Evolutionary conservation across 2,113 vertebrate species (phyloP).

Genomic region (Rhabdornis inornatus): DNA sequence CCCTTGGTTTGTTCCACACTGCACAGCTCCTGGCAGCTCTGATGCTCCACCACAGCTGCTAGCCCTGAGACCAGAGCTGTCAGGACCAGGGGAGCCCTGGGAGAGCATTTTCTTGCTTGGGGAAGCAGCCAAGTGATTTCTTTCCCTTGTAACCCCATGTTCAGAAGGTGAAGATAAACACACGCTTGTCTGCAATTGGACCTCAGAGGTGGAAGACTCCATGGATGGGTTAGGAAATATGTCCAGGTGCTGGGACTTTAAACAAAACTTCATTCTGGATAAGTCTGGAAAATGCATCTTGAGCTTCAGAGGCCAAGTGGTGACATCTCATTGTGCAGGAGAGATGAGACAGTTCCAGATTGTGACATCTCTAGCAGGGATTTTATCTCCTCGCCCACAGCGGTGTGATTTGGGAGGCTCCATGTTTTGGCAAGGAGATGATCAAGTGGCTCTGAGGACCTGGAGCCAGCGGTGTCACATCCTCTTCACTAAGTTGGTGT

Average conservation of each 20-base stretch:
- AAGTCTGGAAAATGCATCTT: not conserved
- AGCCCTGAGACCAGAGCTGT: not conserved
- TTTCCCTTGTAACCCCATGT: rapidly evolving
- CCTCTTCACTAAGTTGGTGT: not conserved
- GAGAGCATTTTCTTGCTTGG: not conserved
- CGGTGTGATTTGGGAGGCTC: not conserved
- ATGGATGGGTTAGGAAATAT: not conserved
- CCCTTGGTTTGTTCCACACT: not conserved
- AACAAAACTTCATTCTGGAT: not conserved
- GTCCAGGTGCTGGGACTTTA: not conserved
- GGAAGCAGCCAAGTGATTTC: not conserved
- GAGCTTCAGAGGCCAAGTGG: not conserved
- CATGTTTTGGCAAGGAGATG: not conserved
- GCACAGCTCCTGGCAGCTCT: rapidly evolving
- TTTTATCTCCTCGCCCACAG: not conserved
- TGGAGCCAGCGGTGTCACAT: not conserved
- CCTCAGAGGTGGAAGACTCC: not conserved
- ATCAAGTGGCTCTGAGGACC: not conserved
- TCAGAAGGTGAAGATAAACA: not conserved
- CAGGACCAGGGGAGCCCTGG: not conserved
- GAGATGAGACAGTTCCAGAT: not conserved
- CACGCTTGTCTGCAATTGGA: not conserved
- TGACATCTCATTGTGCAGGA: not conserved
- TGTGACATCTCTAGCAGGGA: not conserved
- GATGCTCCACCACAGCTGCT: rapidly evolving